Evolutionary conservation across 92 coral and sea anemone genomes (phyloP).

Genomic region (Bergia puertoricense): DNA sequence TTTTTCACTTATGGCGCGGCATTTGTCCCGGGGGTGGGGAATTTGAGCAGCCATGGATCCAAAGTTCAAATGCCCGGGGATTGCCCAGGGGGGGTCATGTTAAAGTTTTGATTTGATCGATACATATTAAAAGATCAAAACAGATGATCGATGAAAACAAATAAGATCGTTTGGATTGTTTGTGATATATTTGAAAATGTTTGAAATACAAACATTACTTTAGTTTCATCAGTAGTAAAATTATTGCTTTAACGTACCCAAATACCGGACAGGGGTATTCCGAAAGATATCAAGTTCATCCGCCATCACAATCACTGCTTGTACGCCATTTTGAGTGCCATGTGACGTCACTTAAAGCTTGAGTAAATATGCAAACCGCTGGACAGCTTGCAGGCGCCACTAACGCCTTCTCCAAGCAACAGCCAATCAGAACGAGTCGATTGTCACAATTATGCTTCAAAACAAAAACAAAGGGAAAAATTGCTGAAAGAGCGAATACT

Average conservation of each 20-base stretch:
- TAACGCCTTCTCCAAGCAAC: constrained; percentile 35
- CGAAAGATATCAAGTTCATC: constrained; percentile 17
- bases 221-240: background rate
- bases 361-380: background rate
- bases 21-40: too few species aligned
- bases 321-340: background rate
- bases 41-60: too few species aligned
- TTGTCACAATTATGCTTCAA: constrained; percentile 39
- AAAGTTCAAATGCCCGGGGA: too few species aligned
- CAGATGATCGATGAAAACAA: too few species aligned
- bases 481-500: background rate
- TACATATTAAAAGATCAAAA: too few species aligned
- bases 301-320: background rate
- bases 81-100: too few species aligned
- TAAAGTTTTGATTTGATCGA: too few species aligned
- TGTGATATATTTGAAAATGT: background rate
- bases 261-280: constrained; percentile 25
- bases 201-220: too few species aligned
- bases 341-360: constrained; percentile 14
- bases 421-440: constrained; percentile 18
- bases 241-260: constrained; percentile 11
- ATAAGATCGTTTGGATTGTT: too few species aligned
- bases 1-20: too few species aligned
- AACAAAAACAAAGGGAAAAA: constrained; percentile 25
- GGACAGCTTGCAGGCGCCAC: constrained; percentile 20